Evolutionary conservation across 2,797 vertebrate species (phyloP).

Genomic region (Pipistrellus kuhlii): DNA sequence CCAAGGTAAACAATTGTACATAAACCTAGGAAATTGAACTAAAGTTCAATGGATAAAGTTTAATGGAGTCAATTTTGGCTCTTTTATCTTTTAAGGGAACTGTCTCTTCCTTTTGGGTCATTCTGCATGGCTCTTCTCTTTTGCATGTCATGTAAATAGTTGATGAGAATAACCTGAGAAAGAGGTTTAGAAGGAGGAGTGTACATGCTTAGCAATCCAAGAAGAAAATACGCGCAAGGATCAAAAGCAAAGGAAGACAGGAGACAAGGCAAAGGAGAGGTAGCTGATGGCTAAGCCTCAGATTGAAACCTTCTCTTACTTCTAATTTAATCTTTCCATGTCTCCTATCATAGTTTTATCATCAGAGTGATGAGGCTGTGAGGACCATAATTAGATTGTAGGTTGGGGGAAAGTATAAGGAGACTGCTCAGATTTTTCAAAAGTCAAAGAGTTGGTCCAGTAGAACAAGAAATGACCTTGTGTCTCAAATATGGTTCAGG

Average conservation of each 20-base stretch:
- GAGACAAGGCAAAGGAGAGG: neutral
- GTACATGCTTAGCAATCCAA: neutral
- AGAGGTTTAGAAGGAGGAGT: neutral
- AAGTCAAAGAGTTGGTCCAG: neutral
- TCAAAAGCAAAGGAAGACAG: neutral
- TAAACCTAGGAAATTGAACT: neutral
- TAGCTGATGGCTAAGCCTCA: neutral
- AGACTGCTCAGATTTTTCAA: neutral
- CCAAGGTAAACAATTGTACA: neutral
- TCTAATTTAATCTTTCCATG: neutral
- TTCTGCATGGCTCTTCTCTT: neutral
- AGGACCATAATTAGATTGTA: neutral
- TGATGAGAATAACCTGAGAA: neutral
- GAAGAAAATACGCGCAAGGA: neutral
- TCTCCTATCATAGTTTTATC: neutral
- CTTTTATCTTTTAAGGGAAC: neutral
- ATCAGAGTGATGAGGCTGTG: neutral
- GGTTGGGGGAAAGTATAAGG: neutral
- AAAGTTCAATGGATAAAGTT: too few relatives aligned
- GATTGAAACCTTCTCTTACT: neutral
- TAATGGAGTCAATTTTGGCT: neutral
- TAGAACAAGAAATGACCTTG: neutral
- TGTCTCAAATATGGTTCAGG: neutral
- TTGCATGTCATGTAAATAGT: neutral
- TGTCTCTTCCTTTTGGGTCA: neutral